Conservation (phyloP, 2,797 vertebrate species). For the Avahi laniger region DNA sequence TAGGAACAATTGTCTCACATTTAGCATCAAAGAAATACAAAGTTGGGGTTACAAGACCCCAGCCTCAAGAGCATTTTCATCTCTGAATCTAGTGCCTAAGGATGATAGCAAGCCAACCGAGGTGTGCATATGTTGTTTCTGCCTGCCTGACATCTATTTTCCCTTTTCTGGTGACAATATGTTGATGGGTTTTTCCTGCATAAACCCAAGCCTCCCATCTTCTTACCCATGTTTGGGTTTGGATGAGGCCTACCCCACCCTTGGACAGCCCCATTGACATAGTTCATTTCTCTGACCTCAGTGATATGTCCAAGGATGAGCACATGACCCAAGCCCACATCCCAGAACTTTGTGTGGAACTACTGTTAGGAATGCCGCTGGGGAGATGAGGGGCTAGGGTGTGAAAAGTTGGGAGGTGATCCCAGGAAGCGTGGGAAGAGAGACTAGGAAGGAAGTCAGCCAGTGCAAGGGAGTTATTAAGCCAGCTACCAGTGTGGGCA, state of each 20-base stretch:
- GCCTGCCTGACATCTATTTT: not conserved
- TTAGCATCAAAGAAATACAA: not conserved
- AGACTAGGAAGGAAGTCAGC: not conserved
- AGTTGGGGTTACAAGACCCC: not conserved
- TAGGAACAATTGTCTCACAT: not conserved
- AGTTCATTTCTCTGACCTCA: not conserved
- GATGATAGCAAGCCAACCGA: not conserved
- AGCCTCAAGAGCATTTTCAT: not conserved
- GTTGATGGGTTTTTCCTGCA: not conserved
- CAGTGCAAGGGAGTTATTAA: not conserved
- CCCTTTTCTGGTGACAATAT: not conserved
- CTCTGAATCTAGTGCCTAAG: not conserved
- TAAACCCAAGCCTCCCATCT: not conserved
- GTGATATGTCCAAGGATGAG: not conserved
- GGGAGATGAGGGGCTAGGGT: not conserved
- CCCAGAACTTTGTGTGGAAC: not conserved
- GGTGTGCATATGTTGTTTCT: not conserved
- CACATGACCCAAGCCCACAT: not conserved
- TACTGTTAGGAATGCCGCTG: not conserved
- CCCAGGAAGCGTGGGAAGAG: not conserved
- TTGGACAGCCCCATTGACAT: not conserved
- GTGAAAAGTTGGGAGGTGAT: not conserved
- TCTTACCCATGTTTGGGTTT: not conserved
- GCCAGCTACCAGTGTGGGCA: not conserved
- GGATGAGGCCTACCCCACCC: not conserved